A percentile compares a stretch with the other conserved stretches of the same genome.
Evolutionary conservation across 2,797 vertebrate species (phyloP).

Genomic region (Pantherophis vulpinus): DNA sequence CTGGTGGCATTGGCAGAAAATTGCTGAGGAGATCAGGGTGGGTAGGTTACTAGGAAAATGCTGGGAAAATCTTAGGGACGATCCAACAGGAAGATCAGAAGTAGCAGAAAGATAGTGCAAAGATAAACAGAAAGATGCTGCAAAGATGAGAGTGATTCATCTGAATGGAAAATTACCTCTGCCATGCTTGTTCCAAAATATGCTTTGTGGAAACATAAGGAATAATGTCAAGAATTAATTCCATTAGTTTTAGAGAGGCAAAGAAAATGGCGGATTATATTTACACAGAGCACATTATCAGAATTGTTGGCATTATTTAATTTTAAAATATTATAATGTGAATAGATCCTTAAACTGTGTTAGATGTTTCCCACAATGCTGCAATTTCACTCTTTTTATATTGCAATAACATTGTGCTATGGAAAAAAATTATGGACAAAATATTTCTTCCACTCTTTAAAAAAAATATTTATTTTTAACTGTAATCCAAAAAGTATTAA

Average conservation of each 20-base stretch:
- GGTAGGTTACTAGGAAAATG: not conserved
- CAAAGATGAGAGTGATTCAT: not conserved
- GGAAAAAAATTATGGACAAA: slow-evolving; percentile 23
- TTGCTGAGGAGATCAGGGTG: not conserved
- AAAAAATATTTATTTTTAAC: slow-evolving; percentile 25
- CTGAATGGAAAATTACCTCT: not conserved
- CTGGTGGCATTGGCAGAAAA: not conserved
- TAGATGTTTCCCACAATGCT: not conserved
- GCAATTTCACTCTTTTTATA: slow-evolving; percentile 7
- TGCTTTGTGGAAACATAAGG: not conserved
- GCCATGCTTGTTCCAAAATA: not conserved
- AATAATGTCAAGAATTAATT: not conserved
- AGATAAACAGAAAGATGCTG: not conserved
- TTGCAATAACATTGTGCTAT: not conserved
- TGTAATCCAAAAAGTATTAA: not conserved
- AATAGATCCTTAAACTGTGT: not conserved
- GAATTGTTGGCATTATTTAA: not conserved
- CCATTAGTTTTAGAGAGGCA: not conserved
- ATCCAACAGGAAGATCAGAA: not conserved
- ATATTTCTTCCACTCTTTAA: slow-evolving; percentile 16
- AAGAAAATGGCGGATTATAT: not conserved
- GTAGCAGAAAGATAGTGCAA: not conserved
- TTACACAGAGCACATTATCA: not conserved
- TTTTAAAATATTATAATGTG: not conserved
- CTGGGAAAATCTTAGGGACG: not conserved